These are phyloP conservation scores for Zaprionus gabonicus DNA, from an alignment of 1,140 invertebrate species.

Conservation along the genomic window DNA sequence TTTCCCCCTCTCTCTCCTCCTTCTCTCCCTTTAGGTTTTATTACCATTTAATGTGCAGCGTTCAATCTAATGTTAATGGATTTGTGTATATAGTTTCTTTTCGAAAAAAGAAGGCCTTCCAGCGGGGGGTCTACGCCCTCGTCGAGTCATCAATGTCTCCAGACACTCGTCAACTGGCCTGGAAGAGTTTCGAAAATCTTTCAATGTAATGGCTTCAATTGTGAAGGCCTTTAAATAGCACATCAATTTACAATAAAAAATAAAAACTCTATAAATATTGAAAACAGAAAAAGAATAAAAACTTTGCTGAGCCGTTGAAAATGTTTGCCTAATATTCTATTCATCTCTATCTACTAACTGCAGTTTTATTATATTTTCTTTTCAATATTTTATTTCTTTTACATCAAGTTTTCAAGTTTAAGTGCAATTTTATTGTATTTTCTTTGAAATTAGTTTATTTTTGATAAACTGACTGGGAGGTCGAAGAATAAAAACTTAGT, in stretches of 20 bases:
- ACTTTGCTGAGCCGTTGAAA: slow-evolving; percentile 1
- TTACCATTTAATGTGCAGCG: slow-evolving; percentile 62
- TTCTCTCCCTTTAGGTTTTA: slow-evolving; percentile 31
- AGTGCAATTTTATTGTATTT: neutral
- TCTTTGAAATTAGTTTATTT: neutral
- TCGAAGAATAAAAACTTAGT: neutral
- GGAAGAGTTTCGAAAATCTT: slow-evolving; percentile 33
- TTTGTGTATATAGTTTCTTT: slow-evolving; percentile 43
- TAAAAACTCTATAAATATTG: slow-evolving; percentile 14
- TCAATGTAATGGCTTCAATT: slow-evolving; percentile 39
- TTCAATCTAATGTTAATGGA: slow-evolving; percentile 56
- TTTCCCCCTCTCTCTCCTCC: neutral
- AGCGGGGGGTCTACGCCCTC: slow-evolving; percentile 19
- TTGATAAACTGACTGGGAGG: neutral
- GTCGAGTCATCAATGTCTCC: slow-evolving; percentile 32
- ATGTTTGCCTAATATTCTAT: slow-evolving; percentile 1
- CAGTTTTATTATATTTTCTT: slow-evolving; percentile 7
- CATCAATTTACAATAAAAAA: slow-evolving; percentile 33
- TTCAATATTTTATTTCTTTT: neutral
- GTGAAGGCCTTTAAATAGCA: slow-evolving; percentile 25
- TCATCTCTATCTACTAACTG: neutral
- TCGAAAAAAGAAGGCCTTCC: neutral
- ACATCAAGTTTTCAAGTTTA: neutral
- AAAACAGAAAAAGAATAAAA: neutral
- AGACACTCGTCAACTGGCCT: slow-evolving; percentile 28